Evolutionary conservation across 2,113 vertebrate genomes (phyloP).

Genomic region (Crotalus viridis): DNA sequence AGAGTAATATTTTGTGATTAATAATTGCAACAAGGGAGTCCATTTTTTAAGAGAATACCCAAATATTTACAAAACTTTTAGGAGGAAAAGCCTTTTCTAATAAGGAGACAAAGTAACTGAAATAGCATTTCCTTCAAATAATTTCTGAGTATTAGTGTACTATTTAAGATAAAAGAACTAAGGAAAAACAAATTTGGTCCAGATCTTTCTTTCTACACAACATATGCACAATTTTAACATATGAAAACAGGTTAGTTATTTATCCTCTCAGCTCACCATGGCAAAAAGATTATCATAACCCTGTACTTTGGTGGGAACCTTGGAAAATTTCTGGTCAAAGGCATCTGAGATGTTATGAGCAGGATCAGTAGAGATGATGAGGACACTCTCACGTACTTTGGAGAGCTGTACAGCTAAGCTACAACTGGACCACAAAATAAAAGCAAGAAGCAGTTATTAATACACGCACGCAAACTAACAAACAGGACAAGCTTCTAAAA

Average conservation of each 20-base stretch:
- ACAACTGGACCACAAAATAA: constrained; percentile 72
- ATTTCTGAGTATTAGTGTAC: background rate
- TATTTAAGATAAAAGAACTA: background rate
- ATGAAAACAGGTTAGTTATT: background rate
- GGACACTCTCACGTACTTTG: constrained; percentile 90
- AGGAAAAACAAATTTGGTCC: background rate
- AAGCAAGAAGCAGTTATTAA: constrained; percentile 3
- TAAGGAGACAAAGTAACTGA: background rate
- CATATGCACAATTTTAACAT: background rate
- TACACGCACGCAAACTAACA: background rate
- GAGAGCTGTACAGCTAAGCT: constrained; percentile 93
- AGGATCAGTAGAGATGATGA: constrained; percentile 97
- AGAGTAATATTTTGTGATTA: background rate
- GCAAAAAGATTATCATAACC: constrained; percentile 96
- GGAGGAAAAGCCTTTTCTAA: background rate
- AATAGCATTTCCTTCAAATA: background rate
- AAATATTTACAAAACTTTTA: background rate
- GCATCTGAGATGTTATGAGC: constrained; percentile 97
- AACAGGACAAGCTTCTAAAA: background rate
- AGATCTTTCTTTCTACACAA: background rate
- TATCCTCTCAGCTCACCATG: constrained; percentile 78
- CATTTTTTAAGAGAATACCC: background rate
- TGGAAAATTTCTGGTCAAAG: constrained; percentile 97
- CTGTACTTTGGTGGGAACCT: constrained; percentile 93
- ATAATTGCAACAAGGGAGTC: background rate